Conservation (phyloP, 2,888 invertebrate genomes). For the Stenotaenia linearis region DNA sequence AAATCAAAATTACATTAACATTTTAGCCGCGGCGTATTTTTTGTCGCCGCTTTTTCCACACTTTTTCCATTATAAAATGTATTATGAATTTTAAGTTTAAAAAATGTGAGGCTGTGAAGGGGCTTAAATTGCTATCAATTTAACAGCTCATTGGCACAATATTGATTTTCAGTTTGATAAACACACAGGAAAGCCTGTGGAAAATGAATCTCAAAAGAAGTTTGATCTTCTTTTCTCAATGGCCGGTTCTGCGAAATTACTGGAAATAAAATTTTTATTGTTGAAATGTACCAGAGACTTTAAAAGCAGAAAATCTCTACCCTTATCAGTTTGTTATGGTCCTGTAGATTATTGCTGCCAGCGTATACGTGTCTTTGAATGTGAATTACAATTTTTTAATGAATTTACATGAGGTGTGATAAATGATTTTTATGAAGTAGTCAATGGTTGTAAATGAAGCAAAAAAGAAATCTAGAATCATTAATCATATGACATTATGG, state of each 20-base stretch:
- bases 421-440: too few relatives aligned
- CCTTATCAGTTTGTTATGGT: not conserved
- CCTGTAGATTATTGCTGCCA: not conserved
- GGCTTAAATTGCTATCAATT: not conserved
- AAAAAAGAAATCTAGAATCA: too few relatives aligned
- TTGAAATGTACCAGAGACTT: not conserved
- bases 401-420: too few relatives aligned
- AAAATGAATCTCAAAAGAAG: not conserved
- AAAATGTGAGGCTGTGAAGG: not conserved
- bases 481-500: too few relatives aligned
- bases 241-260: not conserved
- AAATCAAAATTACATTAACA: not conserved
- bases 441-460: too few relatives aligned
- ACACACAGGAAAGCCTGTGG: too few relatives aligned
- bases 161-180: not conserved
- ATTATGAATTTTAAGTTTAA: not conserved
- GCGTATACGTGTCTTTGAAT: not conserved
- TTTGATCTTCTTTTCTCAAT: too few relatives aligned
- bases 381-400: too few relatives aligned
- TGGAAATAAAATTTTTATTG: not conserved
- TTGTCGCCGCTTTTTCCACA: too few relatives aligned
- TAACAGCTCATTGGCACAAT: not conserved
- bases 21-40: not conserved
- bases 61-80: too few relatives aligned
- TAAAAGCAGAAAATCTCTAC: not conserved